Evolutionary conservation across 2,797 vertebrate species (phyloP).

Genomic region (Sphenopsis melanotis): DNA sequence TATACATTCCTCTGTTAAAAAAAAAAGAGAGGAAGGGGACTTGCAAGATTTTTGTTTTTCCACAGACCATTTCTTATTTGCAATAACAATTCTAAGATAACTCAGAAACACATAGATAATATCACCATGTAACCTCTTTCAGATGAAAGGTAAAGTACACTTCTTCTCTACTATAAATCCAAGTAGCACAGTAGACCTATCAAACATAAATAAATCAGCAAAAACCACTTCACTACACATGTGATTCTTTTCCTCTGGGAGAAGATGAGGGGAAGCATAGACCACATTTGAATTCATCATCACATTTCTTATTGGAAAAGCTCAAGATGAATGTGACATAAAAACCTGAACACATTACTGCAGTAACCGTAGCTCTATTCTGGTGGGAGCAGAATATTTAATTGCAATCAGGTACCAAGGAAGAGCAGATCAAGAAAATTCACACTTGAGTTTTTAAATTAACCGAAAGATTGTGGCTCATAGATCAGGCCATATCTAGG

Average conservation of each 20-base stretch:
- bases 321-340: constrained; percentile 16
- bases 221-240: not conserved
- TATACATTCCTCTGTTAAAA: not conserved
- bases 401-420: not conserved
- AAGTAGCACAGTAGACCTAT: not conserved
- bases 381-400: not conserved
- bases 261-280: not conserved
- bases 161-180: not conserved
- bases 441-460: not conserved
- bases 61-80: not conserved
- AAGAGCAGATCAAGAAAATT: not conserved
- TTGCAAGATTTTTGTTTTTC: not conserved
- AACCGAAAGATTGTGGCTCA: not conserved
- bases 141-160: not conserved
- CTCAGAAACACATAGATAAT: not conserved
- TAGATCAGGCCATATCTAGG: not conserved
- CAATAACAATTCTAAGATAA: not conserved
- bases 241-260: not conserved
- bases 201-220: constrained; percentile 22
- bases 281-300: constrained; percentile 11
- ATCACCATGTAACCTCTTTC: not conserved
- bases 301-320: constrained; percentile 8
- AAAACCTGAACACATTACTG: constrained; percentile 14
- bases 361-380: not conserved
- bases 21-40: not conserved